phyloP scores from a whole-genome alignment of 2,888 invertebrate genomes.

The Stenotaenia linearis region DNA sequence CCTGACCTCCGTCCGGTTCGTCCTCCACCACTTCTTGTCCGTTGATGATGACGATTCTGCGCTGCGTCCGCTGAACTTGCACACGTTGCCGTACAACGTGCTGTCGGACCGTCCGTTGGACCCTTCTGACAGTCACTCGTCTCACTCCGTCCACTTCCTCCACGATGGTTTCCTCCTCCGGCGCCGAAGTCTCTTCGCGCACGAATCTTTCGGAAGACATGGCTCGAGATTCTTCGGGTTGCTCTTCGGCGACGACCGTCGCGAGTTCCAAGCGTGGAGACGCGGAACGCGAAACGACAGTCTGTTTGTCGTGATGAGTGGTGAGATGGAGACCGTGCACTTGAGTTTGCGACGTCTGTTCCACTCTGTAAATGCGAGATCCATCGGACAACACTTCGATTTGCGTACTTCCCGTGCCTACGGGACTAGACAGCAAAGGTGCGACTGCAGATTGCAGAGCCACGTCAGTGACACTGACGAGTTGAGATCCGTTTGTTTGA shows the following conservation, averaged over 20 bases:
- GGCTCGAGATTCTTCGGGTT: not conserved
- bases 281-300: not conserved
- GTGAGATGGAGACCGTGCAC: not conserved
- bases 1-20: not conserved
- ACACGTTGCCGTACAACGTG: conserved; percentile 30
- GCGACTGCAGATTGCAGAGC: too few species aligned
- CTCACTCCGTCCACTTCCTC: conserved; percentile 31
- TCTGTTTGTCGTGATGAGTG: not conserved
- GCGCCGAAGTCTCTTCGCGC: conserved; percentile 14
- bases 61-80: conserved; percentile 56
- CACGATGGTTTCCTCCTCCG: conserved; percentile 31
- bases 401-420: not conserved
- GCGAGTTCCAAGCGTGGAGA: not conserved
- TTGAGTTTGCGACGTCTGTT: not conserved
- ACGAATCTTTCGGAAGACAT: conserved; percentile 30
- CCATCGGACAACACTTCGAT: not conserved
- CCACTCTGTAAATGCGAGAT: not conserved
- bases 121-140: not conserved
- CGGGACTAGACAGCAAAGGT: not conserved
- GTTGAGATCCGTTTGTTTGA: too few species aligned
- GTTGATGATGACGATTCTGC: conserved; percentile 69
- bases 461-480: too few species aligned
- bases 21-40: conserved; percentile 64
- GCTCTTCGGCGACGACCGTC: not conserved
- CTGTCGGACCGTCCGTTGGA: conserved; percentile 22